These are phyloP conservation scores for Pithys albifrons DNA, from an alignment of 2,113 vertebrate genomes.

Conservation along the genomic window DNA sequence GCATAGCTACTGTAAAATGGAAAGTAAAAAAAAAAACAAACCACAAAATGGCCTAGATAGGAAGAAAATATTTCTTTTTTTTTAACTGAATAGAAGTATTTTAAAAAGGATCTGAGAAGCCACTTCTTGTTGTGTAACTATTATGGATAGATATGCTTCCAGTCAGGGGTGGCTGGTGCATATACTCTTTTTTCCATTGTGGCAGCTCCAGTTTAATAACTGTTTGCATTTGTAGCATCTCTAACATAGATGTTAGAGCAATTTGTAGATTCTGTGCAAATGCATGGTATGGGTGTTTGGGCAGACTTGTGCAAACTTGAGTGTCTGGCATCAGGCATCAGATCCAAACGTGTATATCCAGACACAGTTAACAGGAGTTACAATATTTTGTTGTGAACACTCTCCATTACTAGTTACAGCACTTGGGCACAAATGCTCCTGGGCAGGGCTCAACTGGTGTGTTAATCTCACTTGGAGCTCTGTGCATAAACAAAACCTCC, in stretches of 20 bases:
- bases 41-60: neutral
- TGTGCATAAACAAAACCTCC: slow-evolving; percentile 7
- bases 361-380: neutral
- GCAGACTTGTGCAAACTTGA: neutral
- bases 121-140: neutral
- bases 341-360: neutral
- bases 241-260: neutral
- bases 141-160: neutral
- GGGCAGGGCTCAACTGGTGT: neutral
- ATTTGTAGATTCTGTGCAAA: neutral
- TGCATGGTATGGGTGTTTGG: neutral
- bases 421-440: neutral
- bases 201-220: neutral
- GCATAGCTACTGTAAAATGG: neutral
- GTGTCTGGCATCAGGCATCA: neutral
- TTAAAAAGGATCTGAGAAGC: neutral
- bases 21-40: neutral
- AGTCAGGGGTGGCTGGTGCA: neutral
- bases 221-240: neutral
- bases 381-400: neutral
- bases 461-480: slow-evolving; percentile 63
- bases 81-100: neutral
- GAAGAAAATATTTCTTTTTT: neutral
- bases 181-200: neutral
- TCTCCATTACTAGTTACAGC: neutral